Base-by-base conservation (phyloP, 2,888 invertebrate genomes). In the Phyllotreta striolata region DNA sequence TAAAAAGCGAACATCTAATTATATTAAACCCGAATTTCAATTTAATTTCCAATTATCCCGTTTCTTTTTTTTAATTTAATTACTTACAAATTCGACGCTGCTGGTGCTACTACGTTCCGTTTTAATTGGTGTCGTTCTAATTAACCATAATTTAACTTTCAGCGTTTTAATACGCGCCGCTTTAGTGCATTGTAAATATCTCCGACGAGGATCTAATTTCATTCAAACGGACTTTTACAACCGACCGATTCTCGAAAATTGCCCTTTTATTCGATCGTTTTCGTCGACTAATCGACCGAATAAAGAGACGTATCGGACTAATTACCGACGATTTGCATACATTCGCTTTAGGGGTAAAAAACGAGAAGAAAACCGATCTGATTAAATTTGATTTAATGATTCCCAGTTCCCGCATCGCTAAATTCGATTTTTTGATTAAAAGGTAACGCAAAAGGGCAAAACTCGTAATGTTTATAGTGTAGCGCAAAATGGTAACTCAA, bases 101-200 rank as follows among this genome's bases (percentile, higher is more conserved):
- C 47, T 46, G 54, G 49, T 37, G 24, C 24, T 24, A 24, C 24
- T 24, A 24, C 24, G 24, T 24, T 24, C 41, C 49, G 41, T 34
- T 62, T 60, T 64, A 64, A 64, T 64, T 63, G 63, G 59, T 58
- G 46, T 55, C 44, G 43, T 61, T 57, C 63, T 67, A 65, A 67
- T 63, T 63, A 65, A 63, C 63, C 63, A 62, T 63, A 63, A 67
- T 61, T 67, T 58, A 58, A 55, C 61, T 59, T 58, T 52, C 46
- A 66, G 40, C 59, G 66, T 54, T 56, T 59, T 60, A 65, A 63
- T 62, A 44, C 51, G 62, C 49, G 62, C 44, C 43, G 49, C 40
- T 67, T 61, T 55, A 58, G 59, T 54, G 47, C 59, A 62, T 62
- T 66, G 63, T 68, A 64, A 68, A 66, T 68, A 66, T 66, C 66